Conservation (phyloP, 1,140 invertebrate genomes). For the Contarinia nasturtii region DNA sequence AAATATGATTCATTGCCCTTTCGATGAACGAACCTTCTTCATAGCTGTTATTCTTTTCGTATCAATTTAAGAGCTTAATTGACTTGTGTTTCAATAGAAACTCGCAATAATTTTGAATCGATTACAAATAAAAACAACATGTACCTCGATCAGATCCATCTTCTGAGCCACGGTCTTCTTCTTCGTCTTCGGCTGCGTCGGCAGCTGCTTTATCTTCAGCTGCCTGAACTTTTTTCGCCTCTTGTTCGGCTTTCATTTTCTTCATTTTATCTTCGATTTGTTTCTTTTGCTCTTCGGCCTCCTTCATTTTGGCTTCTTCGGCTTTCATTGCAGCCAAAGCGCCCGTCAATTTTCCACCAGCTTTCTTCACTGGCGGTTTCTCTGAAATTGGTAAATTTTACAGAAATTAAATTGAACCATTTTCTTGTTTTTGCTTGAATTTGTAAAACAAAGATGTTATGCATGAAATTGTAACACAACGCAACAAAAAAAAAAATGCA, state of each 20-base stretch:
- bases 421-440: too few species aligned
- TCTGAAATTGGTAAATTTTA: background rate
- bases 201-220: conserved; percentile 13
- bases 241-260: conserved; percentile 14
- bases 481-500: too few species aligned
- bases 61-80: too few species aligned
- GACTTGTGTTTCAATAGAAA: too few species aligned
- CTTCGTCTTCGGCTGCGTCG: conserved; percentile 10
- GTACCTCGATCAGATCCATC: background rate
- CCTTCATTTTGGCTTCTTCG: conserved; percentile 14
- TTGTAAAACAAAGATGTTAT: too few species aligned
- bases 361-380: conserved; percentile 18
- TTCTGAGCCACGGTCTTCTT: background rate
- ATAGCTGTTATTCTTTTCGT: too few species aligned
- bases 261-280: conserved; percentile 22
- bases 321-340: conserved; percentile 19
- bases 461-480: too few species aligned
- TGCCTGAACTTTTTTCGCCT: conserved; percentile 16
- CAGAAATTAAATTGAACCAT: too few species aligned
- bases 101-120: too few species aligned
- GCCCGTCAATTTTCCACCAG: conserved; percentile 22
- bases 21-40: too few species aligned
- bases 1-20: too few species aligned
- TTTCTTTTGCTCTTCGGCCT: conserved; percentile 17
- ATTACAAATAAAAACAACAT: too few species aligned